These are phyloP conservation scores for Chesias legatella DNA, from an alignment of 2,888 invertebrate species.

Conservation along the genomic window DNA sequence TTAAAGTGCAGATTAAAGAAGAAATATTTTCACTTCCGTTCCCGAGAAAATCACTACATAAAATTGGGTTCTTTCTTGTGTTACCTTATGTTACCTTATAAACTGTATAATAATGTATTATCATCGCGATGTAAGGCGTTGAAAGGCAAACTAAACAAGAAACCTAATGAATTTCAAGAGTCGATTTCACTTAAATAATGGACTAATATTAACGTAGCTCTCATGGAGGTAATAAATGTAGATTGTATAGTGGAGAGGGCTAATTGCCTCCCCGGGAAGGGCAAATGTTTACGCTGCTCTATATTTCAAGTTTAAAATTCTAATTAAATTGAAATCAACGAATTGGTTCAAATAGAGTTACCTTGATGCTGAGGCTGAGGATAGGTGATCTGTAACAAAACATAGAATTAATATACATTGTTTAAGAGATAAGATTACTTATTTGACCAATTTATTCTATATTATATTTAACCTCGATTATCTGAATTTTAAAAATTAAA, in stretches of 20 bases:
- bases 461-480: too few species aligned
- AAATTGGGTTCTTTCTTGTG: too few species aligned
- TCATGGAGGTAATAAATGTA: slow-evolving; percentile 67
- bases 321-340: slow-evolving; percentile 59
- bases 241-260: slow-evolving; percentile 64
- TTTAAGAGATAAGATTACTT: too few species aligned
- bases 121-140: too few species aligned
- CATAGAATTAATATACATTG: background rate
- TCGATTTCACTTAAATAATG: slow-evolving; percentile 52
- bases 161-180: slow-evolving; percentile 48
- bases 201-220: slow-evolving; percentile 74
- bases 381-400: slow-evolving; percentile 21
- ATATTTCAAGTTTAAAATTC: slow-evolving; percentile 62
- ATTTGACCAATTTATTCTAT: too few species aligned
- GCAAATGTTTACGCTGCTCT: slow-evolving; percentile 68
- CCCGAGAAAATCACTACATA: too few species aligned
- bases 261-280: slow-evolving; percentile 44
- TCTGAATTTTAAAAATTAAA: too few species aligned
- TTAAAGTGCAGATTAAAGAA: too few species aligned
- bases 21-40: too few species aligned
- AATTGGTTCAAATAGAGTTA: slow-evolving; percentile 23
- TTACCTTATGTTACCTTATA: too few species aligned
- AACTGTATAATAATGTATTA: too few species aligned
- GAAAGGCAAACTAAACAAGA: slow-evolving; percentile 27
- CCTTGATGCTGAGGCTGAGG: slow-evolving; percentile 13